Conservation (phyloP, 2,888 invertebrate genomes). For the Altica lythri region DNA sequence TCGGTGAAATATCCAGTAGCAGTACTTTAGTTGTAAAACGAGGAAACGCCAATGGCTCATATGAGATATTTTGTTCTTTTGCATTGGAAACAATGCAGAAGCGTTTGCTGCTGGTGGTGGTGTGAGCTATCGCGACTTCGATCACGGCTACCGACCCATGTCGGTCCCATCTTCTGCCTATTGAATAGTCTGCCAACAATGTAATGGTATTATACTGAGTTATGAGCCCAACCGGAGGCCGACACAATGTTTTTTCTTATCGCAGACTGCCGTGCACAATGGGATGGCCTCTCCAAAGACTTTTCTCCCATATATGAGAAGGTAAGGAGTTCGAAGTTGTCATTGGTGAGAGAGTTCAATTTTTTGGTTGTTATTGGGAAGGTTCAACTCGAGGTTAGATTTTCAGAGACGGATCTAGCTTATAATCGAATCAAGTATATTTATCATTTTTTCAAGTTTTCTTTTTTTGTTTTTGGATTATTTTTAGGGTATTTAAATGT, state of each 20-base stretch:
- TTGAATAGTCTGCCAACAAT: conserved; percentile 51
- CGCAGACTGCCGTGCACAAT: conserved; percentile 23
- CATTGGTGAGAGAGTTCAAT: conserved; percentile 5
- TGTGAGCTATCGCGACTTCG: conserved; percentile 50
- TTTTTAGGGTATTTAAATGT: no score
- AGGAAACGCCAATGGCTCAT: conserved; percentile 30
- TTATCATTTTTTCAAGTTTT: no score
- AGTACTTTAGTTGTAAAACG: conserved; percentile 23
- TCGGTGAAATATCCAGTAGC: conserved; percentile 28
- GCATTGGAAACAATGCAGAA: conserved; percentile 38
- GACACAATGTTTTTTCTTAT: conserved; percentile 38
- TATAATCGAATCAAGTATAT: no score
- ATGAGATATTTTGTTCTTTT: conserved; percentile 32
- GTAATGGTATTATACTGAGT: conserved; percentile 53
- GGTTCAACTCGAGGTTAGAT: no score
- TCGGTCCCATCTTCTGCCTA: conserved; percentile 50
- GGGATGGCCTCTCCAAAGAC: conserved; percentile 4
- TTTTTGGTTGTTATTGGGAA: no score
- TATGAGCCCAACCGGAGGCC: conserved; percentile 47
- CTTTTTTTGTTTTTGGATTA: no score
- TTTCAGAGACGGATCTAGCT: no score
- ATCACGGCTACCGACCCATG: conserved; percentile 51
- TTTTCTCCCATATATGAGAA: conserved; percentile 12
- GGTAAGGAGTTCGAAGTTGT: conserved; percentile 5
- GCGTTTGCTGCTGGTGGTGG: conserved; percentile 47